phyloP scores from a whole-genome alignment of 2,113 vertebrate species.

The sheep (Ovis aries) region DNA sequence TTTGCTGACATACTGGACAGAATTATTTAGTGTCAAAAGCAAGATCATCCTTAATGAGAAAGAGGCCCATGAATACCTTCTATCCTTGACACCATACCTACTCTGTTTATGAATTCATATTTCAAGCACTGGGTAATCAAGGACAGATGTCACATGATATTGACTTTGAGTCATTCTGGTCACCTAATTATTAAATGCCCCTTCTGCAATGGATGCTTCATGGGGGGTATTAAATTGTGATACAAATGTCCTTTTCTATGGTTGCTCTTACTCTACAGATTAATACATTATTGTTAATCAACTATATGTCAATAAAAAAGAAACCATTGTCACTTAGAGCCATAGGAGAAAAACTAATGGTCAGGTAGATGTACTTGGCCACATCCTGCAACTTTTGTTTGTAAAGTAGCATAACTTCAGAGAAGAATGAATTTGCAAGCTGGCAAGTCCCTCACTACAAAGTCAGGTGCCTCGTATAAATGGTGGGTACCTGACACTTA shows the following conservation, averaged over 20 bases:
- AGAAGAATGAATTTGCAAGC: not conserved
- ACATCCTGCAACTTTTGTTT: not conserved
- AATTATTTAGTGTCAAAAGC: not conserved
- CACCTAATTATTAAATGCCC: not conserved
- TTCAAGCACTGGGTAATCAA: not conserved
- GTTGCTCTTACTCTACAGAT: not conserved
- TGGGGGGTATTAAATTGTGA: not conserved
- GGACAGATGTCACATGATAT: not conserved
- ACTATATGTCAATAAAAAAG: not conserved
- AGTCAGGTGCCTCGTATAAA: not conserved
- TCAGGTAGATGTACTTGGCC: not conserved
- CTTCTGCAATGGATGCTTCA: not conserved
- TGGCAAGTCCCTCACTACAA: not conserved
- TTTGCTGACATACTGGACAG: not conserved
- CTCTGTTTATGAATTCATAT: not conserved
- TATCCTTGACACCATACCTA: not conserved
- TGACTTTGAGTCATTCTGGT: not conserved
- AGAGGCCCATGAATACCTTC: not conserved
- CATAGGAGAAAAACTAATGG: not conserved
- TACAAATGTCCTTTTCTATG: not conserved
- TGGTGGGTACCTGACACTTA: not conserved
- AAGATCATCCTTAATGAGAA: not conserved
- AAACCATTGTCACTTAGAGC: not conserved
- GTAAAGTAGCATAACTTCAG: not conserved
- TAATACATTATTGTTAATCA: not conserved